Evolutionary conservation across 2,113 vertebrate species (phyloP).

Genomic region (Puffinus mauretanicus): DNA sequence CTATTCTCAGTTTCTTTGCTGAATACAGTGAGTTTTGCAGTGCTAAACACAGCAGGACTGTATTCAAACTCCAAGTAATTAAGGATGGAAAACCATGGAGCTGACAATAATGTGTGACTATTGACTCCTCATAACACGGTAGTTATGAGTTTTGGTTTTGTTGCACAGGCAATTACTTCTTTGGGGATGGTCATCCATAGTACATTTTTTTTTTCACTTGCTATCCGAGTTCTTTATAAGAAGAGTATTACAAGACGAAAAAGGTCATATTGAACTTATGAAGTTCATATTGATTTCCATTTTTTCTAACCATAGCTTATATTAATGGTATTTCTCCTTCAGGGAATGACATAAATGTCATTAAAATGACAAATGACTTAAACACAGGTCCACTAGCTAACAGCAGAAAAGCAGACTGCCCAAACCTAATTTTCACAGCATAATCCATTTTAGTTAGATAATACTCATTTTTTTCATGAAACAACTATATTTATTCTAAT

Average conservation of each 20-base stretch:
- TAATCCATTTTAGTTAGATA: neutral
- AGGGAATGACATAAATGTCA: neutral
- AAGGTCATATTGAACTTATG: neutral
- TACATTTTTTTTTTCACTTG: neutral
- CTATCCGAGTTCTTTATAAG: neutral
- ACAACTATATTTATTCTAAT: neutral
- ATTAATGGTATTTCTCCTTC: neutral
- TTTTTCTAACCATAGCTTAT: neutral
- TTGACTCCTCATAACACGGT: neutral
- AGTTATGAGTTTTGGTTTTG: neutral
- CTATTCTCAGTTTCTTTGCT: neutral
- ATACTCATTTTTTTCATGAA: neutral
- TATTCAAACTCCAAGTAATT: neutral
- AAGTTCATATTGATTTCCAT: neutral
- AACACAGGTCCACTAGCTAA: neutral
- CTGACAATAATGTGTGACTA: neutral
- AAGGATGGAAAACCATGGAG: neutral
- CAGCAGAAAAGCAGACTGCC: neutral
- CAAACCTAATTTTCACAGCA: neutral
- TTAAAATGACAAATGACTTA: neutral
- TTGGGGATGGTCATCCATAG: neutral
- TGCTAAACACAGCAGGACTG: neutral
- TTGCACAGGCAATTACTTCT: neutral
- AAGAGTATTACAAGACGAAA: neutral
- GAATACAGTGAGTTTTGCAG: neutral